These are phyloP conservation scores for Pachypanchax playfairii DNA, from an alignment of 2,113 vertebrate species.

Conservation along the genomic window DNA sequence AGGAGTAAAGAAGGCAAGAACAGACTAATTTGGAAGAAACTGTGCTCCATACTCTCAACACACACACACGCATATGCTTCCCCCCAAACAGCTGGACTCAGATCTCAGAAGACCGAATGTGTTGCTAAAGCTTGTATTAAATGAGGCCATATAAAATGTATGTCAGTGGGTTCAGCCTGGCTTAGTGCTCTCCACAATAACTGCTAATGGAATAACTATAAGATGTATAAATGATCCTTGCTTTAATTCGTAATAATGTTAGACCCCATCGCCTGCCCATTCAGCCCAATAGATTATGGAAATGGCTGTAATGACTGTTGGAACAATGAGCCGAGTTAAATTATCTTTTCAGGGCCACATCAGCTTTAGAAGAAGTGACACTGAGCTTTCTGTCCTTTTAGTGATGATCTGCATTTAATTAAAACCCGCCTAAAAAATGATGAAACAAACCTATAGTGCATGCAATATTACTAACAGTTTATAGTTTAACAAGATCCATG, in stretches of 20 bases:
- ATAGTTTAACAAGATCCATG: constrained; percentile 23
- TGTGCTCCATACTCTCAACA: constrained; percentile 26
- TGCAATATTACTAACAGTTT: constrained; percentile 29
- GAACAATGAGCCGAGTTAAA: constrained; percentile 74
- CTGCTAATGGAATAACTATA: constrained; percentile 68
- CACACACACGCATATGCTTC: constrained; percentile 2
- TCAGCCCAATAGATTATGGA: constrained; percentile 73
- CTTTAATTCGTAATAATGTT: constrained; percentile 73
- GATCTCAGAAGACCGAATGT: constrained; percentile 33
- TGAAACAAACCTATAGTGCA: constrained; percentile 5
- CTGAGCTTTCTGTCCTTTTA: constrained; percentile 37
- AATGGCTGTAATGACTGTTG: constrained; percentile 66
- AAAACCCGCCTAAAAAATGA: constrained; percentile 29
- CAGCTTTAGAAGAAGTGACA: constrained; percentile 41
- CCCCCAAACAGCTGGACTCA: constrained; percentile 44
- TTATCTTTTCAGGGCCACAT: constrained; percentile 59
- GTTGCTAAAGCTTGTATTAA: constrained; percentile 40
- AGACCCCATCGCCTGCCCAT: constrained; percentile 68
- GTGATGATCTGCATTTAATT: constrained; percentile 38
- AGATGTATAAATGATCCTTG: constrained; percentile 64
- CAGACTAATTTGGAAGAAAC: constrained; percentile 48
- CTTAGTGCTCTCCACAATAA: constrained; percentile 49
- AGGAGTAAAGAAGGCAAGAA: constrained; percentile 23
- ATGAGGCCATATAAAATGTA: constrained; percentile 56
- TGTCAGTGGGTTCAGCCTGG: constrained; percentile 57